A percentile compares a stretch with the other conserved stretches of the same genome.
phyloP scores from a whole-genome alignment of 2,888 invertebrate genomes.

The Cephus pulcher region DNA sequence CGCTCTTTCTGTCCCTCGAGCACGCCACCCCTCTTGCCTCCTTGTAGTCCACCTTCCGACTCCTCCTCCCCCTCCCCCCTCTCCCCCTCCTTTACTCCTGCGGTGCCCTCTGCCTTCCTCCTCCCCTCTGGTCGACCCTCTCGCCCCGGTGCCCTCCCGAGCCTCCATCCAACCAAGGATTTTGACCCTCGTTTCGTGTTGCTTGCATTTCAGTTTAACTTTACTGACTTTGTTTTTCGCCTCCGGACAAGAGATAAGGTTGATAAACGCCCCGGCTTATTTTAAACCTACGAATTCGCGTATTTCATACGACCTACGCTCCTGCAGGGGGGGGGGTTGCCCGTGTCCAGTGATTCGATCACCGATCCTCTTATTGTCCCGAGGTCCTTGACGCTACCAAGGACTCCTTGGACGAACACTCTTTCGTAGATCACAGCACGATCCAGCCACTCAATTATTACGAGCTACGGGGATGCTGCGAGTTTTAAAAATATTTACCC shows the following conservation, averaged over 20 bases:
- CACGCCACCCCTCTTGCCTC: neutral
- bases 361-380: conserved; percentile 47
- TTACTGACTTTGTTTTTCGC: conserved; percentile 64
- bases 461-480: neutral
- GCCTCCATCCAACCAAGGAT: conserved; percentile 62
- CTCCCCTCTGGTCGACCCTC: conserved; percentile 5
- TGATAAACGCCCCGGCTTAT: conserved; percentile 51
- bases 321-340: conserved; percentile 20
- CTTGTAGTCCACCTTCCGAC: neutral
- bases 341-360: conserved; percentile 40
- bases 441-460: neutral
- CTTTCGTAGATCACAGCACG: neutral
- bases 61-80: conserved; percentile 14
- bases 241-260: conserved; percentile 50
- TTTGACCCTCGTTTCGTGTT: conserved; percentile 66
- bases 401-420: conserved; percentile 3
- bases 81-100: conserved; percentile 19
- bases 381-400: conserved; percentile 44
- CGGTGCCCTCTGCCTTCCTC: conserved; percentile 23
- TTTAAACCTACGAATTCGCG: conserved; percentile 29
- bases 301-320: conserved; percentile 32
- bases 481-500: neutral
- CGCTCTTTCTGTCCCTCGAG: conserved; percentile 7
- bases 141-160: neutral
- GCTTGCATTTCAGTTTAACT: conserved; percentile 61